phyloP scores from a whole-genome alignment of 1,140 invertebrate species.

The Hylaeus anthracinus region DNA sequence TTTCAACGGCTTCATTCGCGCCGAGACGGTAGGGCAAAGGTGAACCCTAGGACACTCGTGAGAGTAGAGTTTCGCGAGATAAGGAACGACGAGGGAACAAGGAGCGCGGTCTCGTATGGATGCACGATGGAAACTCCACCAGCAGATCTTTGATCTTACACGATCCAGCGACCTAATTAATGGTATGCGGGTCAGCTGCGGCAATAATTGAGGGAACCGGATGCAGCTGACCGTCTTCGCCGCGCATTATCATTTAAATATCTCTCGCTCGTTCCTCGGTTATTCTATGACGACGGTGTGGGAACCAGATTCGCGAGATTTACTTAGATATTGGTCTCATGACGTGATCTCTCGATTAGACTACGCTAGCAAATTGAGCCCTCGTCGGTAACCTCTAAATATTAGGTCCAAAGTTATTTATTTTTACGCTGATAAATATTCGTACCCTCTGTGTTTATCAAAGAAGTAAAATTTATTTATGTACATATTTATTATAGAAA shows the following conservation, averaged over 20 bases:
- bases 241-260: constrained; percentile 32
- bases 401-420: too few relatives aligned
- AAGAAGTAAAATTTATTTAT: too few relatives aligned
- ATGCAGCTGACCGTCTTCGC: constrained; percentile 34
- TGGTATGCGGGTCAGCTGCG: constrained; percentile 45
- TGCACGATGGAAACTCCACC: constrained; percentile 40
- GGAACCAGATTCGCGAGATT: constrained; percentile 1
- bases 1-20: constrained; percentile 56
- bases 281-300: background rate
- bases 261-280: background rate
- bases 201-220: constrained; percentile 49
- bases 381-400: too few relatives aligned
- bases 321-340: too few relatives aligned
- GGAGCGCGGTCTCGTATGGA: background rate
- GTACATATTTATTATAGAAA: too few relatives aligned
- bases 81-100: constrained; percentile 22
- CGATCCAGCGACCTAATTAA: constrained; percentile 59
- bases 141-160: constrained; percentile 51
- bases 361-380: too few relatives aligned
- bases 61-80: constrained; percentile 41
- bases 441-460: too few relatives aligned
- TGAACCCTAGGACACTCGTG: constrained; percentile 48
- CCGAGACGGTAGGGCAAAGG: constrained; percentile 24
- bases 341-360: too few relatives aligned
- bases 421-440: too few relatives aligned